phyloP scores from a whole-genome alignment of 2,113 vertebrate genomes.

The Pantherophis guttatus region DNA sequence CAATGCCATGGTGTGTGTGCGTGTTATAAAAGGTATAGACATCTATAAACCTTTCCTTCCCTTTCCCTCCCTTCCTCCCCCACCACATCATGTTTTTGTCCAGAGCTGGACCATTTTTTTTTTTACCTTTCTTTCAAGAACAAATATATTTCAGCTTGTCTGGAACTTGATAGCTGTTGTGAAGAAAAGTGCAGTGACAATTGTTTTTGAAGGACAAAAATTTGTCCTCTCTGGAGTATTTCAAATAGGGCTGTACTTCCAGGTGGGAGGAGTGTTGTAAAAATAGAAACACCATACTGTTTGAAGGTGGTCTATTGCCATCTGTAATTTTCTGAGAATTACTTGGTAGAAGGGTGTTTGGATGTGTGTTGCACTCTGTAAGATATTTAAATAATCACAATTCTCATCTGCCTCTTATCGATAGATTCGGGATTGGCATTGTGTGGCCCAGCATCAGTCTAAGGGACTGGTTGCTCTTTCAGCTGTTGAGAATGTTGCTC shows the following conservation, averaged over 20 bases:
- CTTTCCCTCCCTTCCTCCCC: neutral
- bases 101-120: slow-evolving; percentile 66
- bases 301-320: slow-evolving; percentile 53
- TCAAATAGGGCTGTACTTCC: slow-evolving; percentile 62
- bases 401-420: neutral
- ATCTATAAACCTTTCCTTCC: slow-evolving; percentile 68
- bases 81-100: slow-evolving; percentile 50
- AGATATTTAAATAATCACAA: slow-evolving; percentile 54
- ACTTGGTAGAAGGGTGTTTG: slow-evolving; percentile 28
- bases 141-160: slow-evolving; percentile 73
- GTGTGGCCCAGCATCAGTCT: neutral
- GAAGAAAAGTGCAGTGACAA: slow-evolving; percentile 71
- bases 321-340: slow-evolving; percentile 61
- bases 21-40: slow-evolving; percentile 61
- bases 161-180: slow-evolving; percentile 72
- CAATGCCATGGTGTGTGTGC: slow-evolving; percentile 64
- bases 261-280: slow-evolving; percentile 33
- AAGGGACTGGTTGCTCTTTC: neutral
- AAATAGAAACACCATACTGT: slow-evolving; percentile 47
- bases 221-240: slow-evolving; percentile 66
- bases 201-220: slow-evolving; percentile 76
- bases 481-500: rapidly evolving
- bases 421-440: slow-evolving; percentile 11
- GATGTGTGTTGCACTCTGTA: neutral
- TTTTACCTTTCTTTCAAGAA: slow-evolving; percentile 57